Base-by-base conservation (phyloP, 92 coral and sea anemone genomes). In the Parazoanthus darwini region DNA sequence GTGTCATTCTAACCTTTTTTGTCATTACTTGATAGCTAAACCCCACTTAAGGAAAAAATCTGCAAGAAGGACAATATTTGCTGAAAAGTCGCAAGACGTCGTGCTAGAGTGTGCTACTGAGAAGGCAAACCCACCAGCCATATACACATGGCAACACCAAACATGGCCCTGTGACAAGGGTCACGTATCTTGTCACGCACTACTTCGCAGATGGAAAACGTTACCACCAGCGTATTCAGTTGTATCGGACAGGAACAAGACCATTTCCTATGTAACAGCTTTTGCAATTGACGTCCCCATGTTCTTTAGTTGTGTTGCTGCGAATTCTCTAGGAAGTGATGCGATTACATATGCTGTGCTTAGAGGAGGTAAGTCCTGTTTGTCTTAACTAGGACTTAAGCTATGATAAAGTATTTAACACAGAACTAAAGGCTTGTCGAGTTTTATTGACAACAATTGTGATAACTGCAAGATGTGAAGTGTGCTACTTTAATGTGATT, bases 61-160 rank as follows among this genome's bases (percentile, higher is more conserved):
- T 82, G 54, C 79, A 18, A 51, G 14, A 35, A 43, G n/a, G 59
- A 72, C 78, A 16, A 84, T 70, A 14, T 84, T 70, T 72, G 87
- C 87, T 43, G 87, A 84, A 76, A 84, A 25, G 56, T 71, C 43
- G 5, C 29, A 33, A 3, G 42, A 26, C 20, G 87, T 84, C 20
- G 79, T 84, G 77, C 43, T 84, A 2, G 79, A 84, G 46, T 84
- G 87, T 20, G 87, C 78, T 36, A 26, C 72, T 13, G 56, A 44
- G 43, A 84, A 84, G 8, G 87, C 87, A 8, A 84, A 84, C 79
- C 87, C 87, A 0, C 66, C 87, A 0, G 87, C 58, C 23, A 33
- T n/a, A 4, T 84, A 70, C 87, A 84, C 58, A 48, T 84, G 87
- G 87, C 87, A 84, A 26, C 54, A 71, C 46, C 87, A 84, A 84